These are phyloP conservation scores for Cistogaster globosa DNA, from an alignment of 2,888 invertebrate species.

Conservation along the genomic window DNA sequence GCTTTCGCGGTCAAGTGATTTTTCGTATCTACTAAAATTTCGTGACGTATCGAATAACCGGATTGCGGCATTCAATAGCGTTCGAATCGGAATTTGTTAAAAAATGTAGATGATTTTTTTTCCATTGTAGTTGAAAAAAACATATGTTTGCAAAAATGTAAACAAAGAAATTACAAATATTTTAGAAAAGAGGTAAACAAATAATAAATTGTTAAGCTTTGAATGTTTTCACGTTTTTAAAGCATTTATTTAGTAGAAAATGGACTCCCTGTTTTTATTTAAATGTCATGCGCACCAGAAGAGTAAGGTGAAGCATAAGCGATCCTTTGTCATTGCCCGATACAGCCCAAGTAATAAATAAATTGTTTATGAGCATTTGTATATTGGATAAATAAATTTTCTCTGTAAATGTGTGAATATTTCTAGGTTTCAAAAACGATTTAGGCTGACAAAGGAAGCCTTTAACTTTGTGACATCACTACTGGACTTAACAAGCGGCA, in stretches of 20 bases:
- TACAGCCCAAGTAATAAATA: conserved; percentile 1
- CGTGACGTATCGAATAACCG: conserved; percentile 9
- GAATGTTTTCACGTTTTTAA: background rate
- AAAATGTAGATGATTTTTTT: background rate
- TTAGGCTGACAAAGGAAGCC: too few relatives aligned
- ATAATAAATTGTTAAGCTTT: background rate
- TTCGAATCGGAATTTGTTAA: background rate
- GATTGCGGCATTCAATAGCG: too few relatives aligned
- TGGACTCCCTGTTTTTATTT: background rate
- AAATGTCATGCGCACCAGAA: background rate
- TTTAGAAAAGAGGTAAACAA: background rate
- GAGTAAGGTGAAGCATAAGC: conserved; percentile 7
- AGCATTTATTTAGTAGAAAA: background rate
- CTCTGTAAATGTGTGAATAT: background rate
- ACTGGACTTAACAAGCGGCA: conserved; percentile 3
- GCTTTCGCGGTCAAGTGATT: too few relatives aligned
- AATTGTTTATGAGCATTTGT: conserved; percentile 4
- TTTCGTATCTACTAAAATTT: background rate
- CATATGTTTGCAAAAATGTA: too few relatives aligned
- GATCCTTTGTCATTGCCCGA: conserved; percentile 5
- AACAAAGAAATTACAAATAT: background rate
- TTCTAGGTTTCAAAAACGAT: conserved; percentile 5
- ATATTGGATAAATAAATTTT: background rate
- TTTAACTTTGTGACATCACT: conserved; percentile 14
- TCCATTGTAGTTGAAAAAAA: too few relatives aligned